Conservation (phyloP, 2,113 vertebrate genomes). For the Eretmochelys imbricata region DNA sequence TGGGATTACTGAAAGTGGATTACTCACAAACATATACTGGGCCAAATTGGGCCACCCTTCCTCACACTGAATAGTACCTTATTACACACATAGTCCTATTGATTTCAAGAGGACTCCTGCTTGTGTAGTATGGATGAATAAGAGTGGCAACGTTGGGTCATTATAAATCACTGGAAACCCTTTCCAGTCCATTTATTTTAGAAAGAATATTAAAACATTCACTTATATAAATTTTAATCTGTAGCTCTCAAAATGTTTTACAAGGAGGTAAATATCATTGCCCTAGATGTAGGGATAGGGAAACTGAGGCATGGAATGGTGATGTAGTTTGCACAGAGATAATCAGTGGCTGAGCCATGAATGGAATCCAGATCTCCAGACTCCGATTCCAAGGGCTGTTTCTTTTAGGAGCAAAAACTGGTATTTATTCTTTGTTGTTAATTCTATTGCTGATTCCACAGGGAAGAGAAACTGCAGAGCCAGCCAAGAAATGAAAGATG, state of each 20-base stretch:
- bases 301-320: background rate
- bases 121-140: background rate
- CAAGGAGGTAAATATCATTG: background rate
- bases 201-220: background rate
- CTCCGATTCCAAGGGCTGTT: background rate
- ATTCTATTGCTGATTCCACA: conserved; percentile 50
- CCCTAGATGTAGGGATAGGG: background rate
- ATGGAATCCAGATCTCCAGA: background rate
- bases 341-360: background rate
- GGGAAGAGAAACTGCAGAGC: conserved; percentile 30
- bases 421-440: conserved; percentile 57
- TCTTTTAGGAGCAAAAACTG: conserved; percentile 15
- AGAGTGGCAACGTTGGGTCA: background rate
- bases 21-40: background rate
- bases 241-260: background rate
- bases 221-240: background rate
- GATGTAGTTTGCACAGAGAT: background rate
- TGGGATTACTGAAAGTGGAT: background rate
- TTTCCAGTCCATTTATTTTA: background rate
- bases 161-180: background rate
- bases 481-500: conserved; percentile 62
- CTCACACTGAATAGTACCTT: background rate
- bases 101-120: background rate
- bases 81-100: background rate
- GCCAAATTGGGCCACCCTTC: background rate